Percentiles rank a stretch among this genome's conserved stretches.
Conservation (phyloP, 2,888 invertebrate species). For the Lycia hirtaria region DNA sequence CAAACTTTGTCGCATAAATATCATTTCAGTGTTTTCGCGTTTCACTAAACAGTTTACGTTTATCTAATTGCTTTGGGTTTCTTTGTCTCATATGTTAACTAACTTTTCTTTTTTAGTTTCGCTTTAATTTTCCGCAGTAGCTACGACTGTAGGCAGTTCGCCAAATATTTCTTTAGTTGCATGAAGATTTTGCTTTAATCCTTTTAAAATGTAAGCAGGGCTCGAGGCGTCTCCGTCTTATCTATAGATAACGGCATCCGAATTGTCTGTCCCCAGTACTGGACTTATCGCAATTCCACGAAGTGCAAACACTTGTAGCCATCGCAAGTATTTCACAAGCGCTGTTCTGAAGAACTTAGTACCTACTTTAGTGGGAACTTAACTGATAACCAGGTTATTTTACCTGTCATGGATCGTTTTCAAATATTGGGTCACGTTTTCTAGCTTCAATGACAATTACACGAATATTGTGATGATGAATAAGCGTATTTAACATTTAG, state of each 20-base stretch:
- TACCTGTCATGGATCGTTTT: conserved; percentile 9
- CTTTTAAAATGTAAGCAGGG: conserved; percentile 46
- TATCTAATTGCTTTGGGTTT: conserved; percentile 4
- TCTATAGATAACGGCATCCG: conserved; percentile 75
- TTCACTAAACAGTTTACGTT: not conserved
- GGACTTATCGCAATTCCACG: conserved; percentile 77
- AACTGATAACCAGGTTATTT: conserved; percentile 11
- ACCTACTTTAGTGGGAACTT: conserved; percentile 31
- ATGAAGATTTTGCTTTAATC: conserved; percentile 5
- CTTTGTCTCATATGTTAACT: not conserved
- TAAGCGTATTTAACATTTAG: not conserved
- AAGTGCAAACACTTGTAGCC: conserved; percentile 77
- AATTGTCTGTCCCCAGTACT: conserved; percentile 65
- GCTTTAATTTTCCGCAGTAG: not conserved
- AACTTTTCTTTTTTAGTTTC: not conserved
- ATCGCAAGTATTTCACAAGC: conserved; percentile 79
- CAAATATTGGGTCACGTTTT: conserved; percentile 4
- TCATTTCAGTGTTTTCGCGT: not conserved
- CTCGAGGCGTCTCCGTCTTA: conserved; percentile 56
- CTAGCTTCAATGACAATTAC: not conserved
- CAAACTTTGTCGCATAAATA: conserved; percentile 22
- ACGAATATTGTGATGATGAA: not conserved
- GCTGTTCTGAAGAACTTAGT: conserved; percentile 50
- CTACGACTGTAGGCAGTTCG: not conserved
- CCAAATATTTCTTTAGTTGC: not conserved